Percentiles rank a stretch among this genome's conserved stretches.
These are phyloP conservation scores for Malurus leucopterus DNA, from an alignment of 2,797 vertebrate species.

Conservation along the genomic window DNA sequence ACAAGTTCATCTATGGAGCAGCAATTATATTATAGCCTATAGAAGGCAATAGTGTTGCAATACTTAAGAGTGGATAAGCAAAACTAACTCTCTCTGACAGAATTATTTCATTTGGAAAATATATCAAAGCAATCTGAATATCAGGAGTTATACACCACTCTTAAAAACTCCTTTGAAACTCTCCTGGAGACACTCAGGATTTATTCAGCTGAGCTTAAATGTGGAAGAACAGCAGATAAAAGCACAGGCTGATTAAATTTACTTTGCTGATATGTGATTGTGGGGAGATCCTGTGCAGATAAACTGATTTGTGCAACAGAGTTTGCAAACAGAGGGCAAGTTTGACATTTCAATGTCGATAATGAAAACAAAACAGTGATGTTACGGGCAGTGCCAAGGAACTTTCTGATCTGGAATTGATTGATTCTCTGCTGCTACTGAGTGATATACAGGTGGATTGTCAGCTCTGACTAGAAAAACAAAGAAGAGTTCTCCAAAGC, in stretches of 20 bases:
- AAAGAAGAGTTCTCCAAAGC: neutral
- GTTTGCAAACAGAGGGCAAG: neutral
- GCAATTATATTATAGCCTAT: neutral
- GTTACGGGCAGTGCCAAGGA: neutral
- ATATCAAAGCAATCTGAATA: conserved; percentile 8
- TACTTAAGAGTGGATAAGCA: neutral
- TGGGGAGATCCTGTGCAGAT: neutral
- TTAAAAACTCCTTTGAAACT: neutral
- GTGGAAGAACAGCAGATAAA: neutral
- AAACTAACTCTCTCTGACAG: neutral
- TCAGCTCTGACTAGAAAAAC: neutral
- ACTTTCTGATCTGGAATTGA: neutral
- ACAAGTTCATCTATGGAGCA: neutral
- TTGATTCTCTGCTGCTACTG: neutral
- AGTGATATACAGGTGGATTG: neutral
- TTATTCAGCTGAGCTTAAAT: neutral
- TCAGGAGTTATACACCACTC: neutral
- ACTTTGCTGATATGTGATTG: neutral
- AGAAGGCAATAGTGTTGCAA: neutral
- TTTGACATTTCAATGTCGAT: neutral
- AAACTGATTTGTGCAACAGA: neutral
- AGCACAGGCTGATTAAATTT: neutral
- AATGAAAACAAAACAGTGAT: neutral
- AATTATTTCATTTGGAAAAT: neutral
- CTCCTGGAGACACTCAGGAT: neutral